Base-by-base conservation (phyloP, 2,113 vertebrate genomes). In the Agelaius tricolor region DNA sequence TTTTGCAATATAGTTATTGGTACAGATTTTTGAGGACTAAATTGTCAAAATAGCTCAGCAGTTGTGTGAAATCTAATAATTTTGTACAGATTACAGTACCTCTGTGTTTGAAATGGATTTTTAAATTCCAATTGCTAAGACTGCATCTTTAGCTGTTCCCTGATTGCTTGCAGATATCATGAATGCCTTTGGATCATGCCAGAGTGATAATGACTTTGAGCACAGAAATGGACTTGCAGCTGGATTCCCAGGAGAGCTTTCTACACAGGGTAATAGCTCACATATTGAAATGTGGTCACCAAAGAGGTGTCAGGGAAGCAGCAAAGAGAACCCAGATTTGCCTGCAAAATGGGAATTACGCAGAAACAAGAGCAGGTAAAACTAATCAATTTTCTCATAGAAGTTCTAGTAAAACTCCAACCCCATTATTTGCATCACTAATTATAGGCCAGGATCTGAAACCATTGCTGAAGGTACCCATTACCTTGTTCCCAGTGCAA, bases 61-160 rank as follows among this genome's bases (percentile, higher is more conserved):
- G 68, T 84, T 39, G 39, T 96, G 89, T 84, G 52, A 90, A 97
- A 97, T 97, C 59, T 94, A 97, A 97, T 97, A 41, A 87, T 97
- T 97, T 96, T 95, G 46, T 73, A 96, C 74, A 85, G 67, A 95
- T 97, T 96, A 92, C 67, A 75, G 93, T 84, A 69, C 73, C 77
- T 95, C 88, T 89, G 66, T 94, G 62, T 94, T 96, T 76, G 80
- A 97, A 97, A 97, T 94, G 55, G 87, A 72, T 92, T 97, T 97
- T 97, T 89, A 95, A 91, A 92, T 96, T 91, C 84, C 93, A 90
- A 0, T 73, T 61, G 79, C 88, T 92, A 73, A 41, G 92, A 61
- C 31, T 83, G 44, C 81, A 67, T 88, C 61, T 92, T 96, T 59
- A 84, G 46, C 39, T 91, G 63, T 72, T 91, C 31, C 44, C 85